phyloP scores from a whole-genome alignment of 2,797 vertebrate species.

The Vespertilio murinus region DNA sequence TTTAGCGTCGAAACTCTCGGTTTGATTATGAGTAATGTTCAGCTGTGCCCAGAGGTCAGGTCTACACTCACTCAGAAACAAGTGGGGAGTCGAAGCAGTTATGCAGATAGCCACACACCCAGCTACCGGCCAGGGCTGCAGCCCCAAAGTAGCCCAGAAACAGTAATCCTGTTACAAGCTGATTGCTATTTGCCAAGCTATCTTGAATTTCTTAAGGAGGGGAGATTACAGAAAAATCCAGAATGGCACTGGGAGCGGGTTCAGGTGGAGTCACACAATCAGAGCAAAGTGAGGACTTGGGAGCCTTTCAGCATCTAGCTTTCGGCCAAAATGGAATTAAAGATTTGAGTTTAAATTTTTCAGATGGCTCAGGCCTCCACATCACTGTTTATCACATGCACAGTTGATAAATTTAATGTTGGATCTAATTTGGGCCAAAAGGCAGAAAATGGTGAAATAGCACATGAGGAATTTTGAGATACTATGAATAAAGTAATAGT shows the following conservation, averaged over 20 bases:
- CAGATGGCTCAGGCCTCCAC: background rate
- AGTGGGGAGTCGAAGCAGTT: conserved; percentile 51
- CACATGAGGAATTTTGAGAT: background rate
- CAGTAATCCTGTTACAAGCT: conserved; percentile 36
- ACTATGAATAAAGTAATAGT: background rate
- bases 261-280: background rate
- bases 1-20: background rate
- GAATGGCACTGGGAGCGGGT: background rate
- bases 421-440: background rate
- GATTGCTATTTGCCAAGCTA: background rate
- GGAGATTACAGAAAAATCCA: background rate
- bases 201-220: conserved; percentile 20
- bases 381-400: background rate
- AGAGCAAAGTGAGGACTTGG: background rate
- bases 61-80: conserved; percentile 50
- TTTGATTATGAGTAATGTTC: conserved; percentile 45
- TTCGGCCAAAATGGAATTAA: conserved; percentile 18
- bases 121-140: background rate
- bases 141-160: background rate
- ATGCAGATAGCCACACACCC: background rate
- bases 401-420: background rate
- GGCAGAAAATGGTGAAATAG: background rate
- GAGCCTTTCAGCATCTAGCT: background rate
- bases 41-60: conserved; percentile 33
- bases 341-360: background rate